Evolutionary conservation across 2,113 vertebrate species (phyloP).

Genomic region (Indri indri): DNA sequence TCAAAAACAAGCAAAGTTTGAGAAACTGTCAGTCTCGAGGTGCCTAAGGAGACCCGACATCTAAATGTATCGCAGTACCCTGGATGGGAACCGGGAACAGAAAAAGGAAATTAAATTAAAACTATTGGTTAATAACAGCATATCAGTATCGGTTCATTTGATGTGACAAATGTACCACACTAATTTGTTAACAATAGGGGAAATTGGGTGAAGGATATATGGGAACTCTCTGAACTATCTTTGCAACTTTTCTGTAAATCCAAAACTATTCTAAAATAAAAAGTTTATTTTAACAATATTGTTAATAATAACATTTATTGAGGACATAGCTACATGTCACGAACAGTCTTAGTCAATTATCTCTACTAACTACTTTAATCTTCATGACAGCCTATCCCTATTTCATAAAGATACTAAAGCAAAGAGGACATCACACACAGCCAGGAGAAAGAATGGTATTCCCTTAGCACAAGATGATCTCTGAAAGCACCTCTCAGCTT

Average conservation of each 20-base stretch:
- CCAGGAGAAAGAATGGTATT: background rate
- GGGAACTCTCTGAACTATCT: background rate
- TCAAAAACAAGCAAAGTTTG: background rate
- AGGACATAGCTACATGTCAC: background rate
- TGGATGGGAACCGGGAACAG: background rate
- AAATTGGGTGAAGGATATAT: background rate
- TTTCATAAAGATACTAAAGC: background rate
- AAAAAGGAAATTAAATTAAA: background rate
- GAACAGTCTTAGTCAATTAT: background rate
- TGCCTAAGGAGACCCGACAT: no score
- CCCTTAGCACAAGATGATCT: background rate
- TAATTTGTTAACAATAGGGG: background rate
- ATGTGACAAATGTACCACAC: background rate
- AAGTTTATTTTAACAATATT: background rate
- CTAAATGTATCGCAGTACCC: background rate
- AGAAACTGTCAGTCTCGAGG: background rate
- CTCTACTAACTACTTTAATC: background rate
- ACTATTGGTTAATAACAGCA: background rate
- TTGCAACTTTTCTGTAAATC: background rate
- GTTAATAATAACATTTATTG: background rate
- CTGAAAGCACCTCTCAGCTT: background rate
- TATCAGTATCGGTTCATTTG: background rate
- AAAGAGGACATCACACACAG: background rate
- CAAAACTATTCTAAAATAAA: conserved; percentile 14
- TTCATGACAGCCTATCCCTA: background rate